A percentile compares a stretch with the other conserved stretches of the same genome.
Evolutionary conservation across 2,797 vertebrate genomes (phyloP).

Genomic region (Pitangus sulphuratus): DNA sequence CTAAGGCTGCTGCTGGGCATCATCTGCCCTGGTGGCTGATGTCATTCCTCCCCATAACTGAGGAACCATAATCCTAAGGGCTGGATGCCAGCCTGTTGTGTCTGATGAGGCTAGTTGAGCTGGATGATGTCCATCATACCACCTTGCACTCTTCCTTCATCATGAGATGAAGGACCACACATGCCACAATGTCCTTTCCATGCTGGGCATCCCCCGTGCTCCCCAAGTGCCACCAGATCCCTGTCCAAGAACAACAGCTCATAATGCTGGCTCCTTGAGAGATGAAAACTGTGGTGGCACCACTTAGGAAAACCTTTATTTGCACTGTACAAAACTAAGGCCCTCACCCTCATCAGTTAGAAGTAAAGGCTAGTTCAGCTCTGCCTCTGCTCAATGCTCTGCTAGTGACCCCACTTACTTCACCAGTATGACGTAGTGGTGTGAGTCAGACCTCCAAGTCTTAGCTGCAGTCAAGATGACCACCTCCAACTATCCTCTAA

Average conservation of each 20-base stretch:
- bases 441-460: not conserved
- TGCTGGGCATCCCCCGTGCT: not conserved
- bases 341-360: not conserved
- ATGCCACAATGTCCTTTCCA: not conserved
- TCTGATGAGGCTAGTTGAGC: not conserved
- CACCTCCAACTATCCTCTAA: not conserved
- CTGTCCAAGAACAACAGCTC: fast-evolving
- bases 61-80: not conserved
- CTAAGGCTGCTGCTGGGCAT: not conserved
- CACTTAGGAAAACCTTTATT: not conserved
- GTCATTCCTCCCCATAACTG: not conserved
- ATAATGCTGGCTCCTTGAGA: fast-evolving
- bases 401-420: not conserved
- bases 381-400: not conserved
- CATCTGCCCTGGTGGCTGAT: not conserved
- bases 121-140: not conserved
- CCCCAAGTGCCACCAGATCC: not conserved
- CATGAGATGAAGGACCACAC: not conserved
- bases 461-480: not conserved
- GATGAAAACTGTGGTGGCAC: not conserved
- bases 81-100: not conserved
- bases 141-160: not conserved
- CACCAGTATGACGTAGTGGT: not conserved
- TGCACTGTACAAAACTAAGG: not conserved
- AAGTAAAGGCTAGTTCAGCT: not conserved